Conservation (phyloP, 2,888 invertebrate species). For the Ptychoptera albimana region DNA sequence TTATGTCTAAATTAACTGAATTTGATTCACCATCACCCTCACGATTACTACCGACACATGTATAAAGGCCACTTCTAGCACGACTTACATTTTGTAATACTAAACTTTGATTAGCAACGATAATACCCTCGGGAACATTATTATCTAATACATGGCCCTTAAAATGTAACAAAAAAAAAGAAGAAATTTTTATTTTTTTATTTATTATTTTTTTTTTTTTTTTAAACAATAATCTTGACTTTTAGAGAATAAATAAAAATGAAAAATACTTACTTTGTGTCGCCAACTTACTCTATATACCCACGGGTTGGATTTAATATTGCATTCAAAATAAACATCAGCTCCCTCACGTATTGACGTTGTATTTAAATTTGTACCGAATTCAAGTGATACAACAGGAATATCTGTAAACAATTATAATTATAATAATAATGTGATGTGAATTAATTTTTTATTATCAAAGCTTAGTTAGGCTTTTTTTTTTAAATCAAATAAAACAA, state of each 20-base stretch:
- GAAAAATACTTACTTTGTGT: conserved; percentile 45
- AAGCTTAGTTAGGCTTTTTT: too few relatives aligned
- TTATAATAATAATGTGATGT: conserved; percentile 1
- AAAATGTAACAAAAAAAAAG: conserved; percentile 5
- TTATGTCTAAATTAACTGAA: conserved; percentile 64
- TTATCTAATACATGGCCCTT: conserved; percentile 65
- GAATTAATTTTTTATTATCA: not conserved
- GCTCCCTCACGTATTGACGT: conserved; percentile 71
- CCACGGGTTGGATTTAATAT: conserved; percentile 77
- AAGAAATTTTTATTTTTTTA: too few relatives aligned
- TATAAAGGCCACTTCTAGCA: conserved; percentile 64
- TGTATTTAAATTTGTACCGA: conserved; percentile 68
- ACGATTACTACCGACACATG: conserved; percentile 73
- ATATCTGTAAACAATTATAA: conserved; percentile 41
- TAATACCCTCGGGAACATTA: conserved; percentile 62
- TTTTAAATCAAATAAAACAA: not conserved
- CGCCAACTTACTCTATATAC: conserved; percentile 62
- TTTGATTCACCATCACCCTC: conserved; percentile 83
- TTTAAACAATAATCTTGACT: too few relatives aligned
- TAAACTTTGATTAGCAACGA: conserved; percentile 76
- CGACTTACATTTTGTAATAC: conserved; percentile 75
- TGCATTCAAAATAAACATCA: conserved; percentile 84
- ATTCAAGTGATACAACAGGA: conserved; percentile 64
- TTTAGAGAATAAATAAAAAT: too few relatives aligned
- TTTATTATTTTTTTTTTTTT: too few relatives aligned